These are phyloP conservation scores for Siniperca undulata DNA, from an alignment of 2,797 vertebrate species.

Conservation along the genomic window DNA sequence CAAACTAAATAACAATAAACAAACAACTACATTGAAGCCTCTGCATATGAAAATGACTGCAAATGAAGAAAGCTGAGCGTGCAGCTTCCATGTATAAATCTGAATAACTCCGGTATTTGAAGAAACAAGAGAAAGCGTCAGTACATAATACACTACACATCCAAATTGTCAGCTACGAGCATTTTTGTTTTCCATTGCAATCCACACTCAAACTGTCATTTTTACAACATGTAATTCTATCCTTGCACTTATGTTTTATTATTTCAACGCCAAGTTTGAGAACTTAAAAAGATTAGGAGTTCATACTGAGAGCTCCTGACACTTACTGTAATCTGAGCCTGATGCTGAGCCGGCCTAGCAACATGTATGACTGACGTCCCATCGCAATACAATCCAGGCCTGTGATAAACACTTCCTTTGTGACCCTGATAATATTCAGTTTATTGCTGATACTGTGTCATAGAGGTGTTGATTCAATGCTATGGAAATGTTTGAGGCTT, in stretches of 20 bases:
- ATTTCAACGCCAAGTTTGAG: conserved; percentile 41
- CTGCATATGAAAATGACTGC: conserved; percentile 30
- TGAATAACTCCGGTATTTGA: conserved; percentile 42
- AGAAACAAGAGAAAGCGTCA: conserved; percentile 22
- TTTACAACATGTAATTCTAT: conserved; percentile 5
- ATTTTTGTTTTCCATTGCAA: conserved; percentile 13
- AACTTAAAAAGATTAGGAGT: conserved; percentile 51
- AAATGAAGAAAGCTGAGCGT: conserved; percentile 54
- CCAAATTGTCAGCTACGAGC: conserved; percentile 19
- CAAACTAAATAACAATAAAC: conserved; percentile 64
- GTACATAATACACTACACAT: conserved; percentile 13
- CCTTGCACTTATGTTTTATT: conserved; percentile 36
- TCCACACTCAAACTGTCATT: conserved; percentile 15
- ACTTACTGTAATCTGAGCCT: conserved; percentile 39
- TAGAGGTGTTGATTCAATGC: background rate
- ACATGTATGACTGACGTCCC: conserved; percentile 19
- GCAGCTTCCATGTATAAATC: conserved; percentile 36
- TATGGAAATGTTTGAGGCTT: background rate
- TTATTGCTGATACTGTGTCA: background rate
- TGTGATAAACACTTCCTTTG: conserved; percentile 8
- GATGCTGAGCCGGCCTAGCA: conserved; percentile 14
- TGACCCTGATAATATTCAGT: background rate
- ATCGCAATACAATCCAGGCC: conserved; percentile 18
- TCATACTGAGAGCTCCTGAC: conserved; percentile 39
- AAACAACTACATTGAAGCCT: conserved; percentile 47